These are phyloP conservation scores for Pristionchus arcanus DNA, from an alignment of 2,888 invertebrate genomes.

Conservation along the genomic window DNA sequence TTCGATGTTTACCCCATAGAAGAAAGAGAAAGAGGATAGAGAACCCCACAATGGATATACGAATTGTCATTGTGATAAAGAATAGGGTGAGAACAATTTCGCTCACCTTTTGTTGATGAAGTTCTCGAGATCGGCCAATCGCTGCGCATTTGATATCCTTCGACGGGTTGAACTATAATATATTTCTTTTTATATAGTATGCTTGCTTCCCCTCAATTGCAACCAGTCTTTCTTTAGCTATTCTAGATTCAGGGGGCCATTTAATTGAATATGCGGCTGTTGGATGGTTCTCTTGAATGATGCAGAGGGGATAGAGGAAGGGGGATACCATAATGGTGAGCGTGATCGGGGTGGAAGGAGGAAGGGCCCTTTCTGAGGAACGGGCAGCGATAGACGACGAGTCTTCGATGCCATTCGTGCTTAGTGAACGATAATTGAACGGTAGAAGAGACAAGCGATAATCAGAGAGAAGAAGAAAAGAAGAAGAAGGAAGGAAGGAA, in stretches of 20 bases:
- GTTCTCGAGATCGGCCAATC: conserved; percentile 69
- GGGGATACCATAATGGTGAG: conserved; percentile 50
- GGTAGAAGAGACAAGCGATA: neutral
- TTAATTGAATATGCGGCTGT: conserved; percentile 25
- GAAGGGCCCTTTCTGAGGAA: conserved; percentile 43
- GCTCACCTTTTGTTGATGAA: conserved; percentile 70
- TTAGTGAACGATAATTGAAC: neutral
- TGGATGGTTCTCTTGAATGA: neutral
- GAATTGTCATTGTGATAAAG: neutral
- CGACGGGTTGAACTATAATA: conserved; percentile 67
- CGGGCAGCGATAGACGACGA: conserved; percentile 49
- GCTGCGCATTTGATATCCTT: conserved; percentile 70
- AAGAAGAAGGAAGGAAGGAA: conserved; percentile 1
- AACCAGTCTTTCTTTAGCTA: neutral
- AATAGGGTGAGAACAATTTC: neutral
- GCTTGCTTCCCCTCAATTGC: neutral
- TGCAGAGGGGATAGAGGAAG: neutral
- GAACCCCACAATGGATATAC: neutral
- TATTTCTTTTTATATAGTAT: neutral
- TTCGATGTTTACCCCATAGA: conserved; percentile 46
- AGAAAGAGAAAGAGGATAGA: conserved; percentile 11
- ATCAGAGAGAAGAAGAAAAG: conserved; percentile 5
- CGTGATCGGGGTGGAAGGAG: conserved; percentile 47
- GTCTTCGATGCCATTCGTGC: conserved; percentile 36
- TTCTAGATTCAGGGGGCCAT: conserved; percentile 1